Percentiles rank a stretch among this genome's conserved stretches.
Conservation (phyloP, 1,140 invertebrate genomes). For the Leucophenga varia region DNA sequence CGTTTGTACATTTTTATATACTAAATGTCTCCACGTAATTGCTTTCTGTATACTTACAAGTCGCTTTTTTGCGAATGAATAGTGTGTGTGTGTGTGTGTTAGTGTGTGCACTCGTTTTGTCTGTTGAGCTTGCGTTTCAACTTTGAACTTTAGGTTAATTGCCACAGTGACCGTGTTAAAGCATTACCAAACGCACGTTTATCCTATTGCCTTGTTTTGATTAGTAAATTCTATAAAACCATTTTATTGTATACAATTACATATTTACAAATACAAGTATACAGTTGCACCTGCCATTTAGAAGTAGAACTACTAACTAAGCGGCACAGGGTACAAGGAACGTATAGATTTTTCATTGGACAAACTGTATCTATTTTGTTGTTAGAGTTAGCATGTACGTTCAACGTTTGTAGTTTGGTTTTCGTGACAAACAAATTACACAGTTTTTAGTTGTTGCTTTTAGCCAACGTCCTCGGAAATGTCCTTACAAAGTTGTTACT, state of each 20-base stretch:
- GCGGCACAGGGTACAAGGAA: too few relatives aligned
- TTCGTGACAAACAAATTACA: too few relatives aligned
- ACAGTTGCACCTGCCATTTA: constrained; percentile 4
- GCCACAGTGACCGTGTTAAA: constrained; percentile 14
- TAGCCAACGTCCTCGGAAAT: too few relatives aligned
- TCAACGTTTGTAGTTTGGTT: too few relatives aligned
- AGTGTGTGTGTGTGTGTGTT: constrained; percentile 20
- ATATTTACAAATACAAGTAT: background rate
- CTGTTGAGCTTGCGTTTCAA: constrained; percentile 21
- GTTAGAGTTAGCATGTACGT: too few relatives aligned
- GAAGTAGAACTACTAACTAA: constrained; percentile 2
- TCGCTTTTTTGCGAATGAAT: background rate
- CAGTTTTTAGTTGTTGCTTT: too few relatives aligned
- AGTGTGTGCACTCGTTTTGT: constrained; percentile 8
- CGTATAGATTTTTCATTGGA: too few relatives aligned
- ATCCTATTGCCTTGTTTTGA: background rate
- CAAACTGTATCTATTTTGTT: too few relatives aligned
- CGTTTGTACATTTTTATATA: constrained; percentile 35
- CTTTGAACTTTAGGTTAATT: constrained; percentile 54
- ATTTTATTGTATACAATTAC: too few relatives aligned
- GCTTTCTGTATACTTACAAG: background rate
- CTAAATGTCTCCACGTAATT: background rate
- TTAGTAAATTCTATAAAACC: background rate
- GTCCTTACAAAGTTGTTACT: too few relatives aligned
- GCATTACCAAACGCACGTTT: background rate